These are phyloP conservation scores for Carettochelys insculpta DNA, from an alignment of 2,113 vertebrate species.

Conservation along the genomic window DNA sequence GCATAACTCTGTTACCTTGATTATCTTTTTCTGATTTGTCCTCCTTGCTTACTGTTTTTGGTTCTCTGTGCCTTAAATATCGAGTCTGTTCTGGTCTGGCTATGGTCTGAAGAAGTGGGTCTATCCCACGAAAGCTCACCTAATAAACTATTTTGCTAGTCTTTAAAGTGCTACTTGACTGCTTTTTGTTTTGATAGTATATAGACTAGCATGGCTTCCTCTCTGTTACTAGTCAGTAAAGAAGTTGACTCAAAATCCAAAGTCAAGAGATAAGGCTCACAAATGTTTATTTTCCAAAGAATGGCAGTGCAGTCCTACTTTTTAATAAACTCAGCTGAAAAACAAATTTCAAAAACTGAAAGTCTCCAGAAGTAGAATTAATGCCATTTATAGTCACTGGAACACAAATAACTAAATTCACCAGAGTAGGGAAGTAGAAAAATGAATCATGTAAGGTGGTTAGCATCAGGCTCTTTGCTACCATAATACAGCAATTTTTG, in stretches of 20 bases:
- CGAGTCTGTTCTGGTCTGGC: too few relatives aligned
- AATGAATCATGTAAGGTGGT: neutral
- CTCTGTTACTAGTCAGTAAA: conserved; percentile 6
- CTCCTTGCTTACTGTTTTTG: too few relatives aligned
- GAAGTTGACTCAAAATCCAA: neutral
- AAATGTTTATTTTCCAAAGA: neutral
- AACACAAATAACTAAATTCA: neutral
- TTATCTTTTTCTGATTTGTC: too few relatives aligned
- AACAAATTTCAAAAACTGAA: neutral
- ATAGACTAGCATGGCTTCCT: too few relatives aligned
- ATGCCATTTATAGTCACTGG: neutral
- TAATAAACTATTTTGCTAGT: too few relatives aligned
- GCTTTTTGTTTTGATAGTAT: too few relatives aligned
- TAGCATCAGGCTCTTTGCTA: accelerated
- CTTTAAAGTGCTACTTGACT: too few relatives aligned
- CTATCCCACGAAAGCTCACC: too few relatives aligned
- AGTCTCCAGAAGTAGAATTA: neutral
- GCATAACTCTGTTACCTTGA: neutral
- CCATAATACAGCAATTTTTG: neutral
- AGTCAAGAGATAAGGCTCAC: neutral
- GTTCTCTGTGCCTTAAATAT: too few relatives aligned
- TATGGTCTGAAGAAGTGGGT: too few relatives aligned
- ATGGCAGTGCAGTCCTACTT: neutral
- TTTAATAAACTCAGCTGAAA: neutral
- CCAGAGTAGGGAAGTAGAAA: neutral